Percentiles rank a stretch among this genome's conserved stretches.
Evolutionary conservation across 2,888 invertebrate species (phyloP).

Genomic region (Pachydiplax longipennis): DNA sequence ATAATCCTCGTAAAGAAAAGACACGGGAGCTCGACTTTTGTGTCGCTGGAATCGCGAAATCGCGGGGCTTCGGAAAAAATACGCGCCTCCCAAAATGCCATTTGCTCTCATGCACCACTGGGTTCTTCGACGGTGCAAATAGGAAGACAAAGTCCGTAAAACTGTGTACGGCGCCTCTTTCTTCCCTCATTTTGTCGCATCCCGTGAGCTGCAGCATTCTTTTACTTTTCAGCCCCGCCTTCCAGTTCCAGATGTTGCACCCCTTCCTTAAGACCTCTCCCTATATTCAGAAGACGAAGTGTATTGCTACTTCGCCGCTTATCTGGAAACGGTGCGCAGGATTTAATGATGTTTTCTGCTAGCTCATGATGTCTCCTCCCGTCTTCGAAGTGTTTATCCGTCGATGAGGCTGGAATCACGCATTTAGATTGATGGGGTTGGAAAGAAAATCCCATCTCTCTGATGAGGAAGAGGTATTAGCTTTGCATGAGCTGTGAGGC

Average conservation of each 20-base stretch:
- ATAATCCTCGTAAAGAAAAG: no score
- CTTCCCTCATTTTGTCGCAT: background rate
- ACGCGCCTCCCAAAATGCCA: background rate
- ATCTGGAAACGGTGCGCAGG: background rate
- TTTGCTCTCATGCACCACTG: background rate
- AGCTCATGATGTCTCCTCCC: background rate
- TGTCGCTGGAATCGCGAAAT: background rate
- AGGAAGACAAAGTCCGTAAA: background rate
- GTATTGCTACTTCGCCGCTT: background rate
- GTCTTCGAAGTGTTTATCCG: background rate
- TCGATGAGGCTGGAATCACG: background rate
- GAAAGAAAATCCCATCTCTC: background rate
- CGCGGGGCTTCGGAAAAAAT: background rate
- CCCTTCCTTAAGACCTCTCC: background rate
- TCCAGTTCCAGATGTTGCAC: background rate
- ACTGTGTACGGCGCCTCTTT: background rate
- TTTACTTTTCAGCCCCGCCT: background rate
- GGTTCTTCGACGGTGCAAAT: background rate
- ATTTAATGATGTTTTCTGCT: background rate
- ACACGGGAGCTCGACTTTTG: background rate
- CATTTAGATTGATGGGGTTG: background rate
- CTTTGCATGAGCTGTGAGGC: no score
- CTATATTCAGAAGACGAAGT: background rate
- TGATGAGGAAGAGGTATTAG: no score
- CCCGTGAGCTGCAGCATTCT: background rate